Evolutionary conservation across 2,888 invertebrate genomes (phyloP).

Genomic region (Cataglyphis cursor): DNA sequence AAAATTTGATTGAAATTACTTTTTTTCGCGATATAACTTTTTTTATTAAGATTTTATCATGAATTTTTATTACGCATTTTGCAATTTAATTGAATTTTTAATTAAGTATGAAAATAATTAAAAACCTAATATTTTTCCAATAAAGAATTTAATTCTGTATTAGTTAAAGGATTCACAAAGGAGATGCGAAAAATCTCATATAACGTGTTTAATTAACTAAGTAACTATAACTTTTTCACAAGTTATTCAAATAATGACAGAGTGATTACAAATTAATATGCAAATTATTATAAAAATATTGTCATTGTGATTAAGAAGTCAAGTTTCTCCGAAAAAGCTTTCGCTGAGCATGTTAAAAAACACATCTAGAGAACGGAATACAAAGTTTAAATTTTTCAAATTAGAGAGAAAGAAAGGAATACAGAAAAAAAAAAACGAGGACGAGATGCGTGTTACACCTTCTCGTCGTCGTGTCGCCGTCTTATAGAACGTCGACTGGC

Average conservation of each 20-base stretch:
- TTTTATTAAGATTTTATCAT: background rate
- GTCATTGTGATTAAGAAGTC: background rate
- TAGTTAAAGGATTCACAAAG: background rate
- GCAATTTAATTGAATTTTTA: background rate
- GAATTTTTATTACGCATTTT: background rate
- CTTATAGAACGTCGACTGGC: slow-evolving; percentile 75
- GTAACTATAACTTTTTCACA: background rate
- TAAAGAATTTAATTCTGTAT: background rate
- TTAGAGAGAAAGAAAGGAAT: slow-evolving; percentile 11
- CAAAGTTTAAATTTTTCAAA: slow-evolving; percentile 67
- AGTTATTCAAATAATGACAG: background rate
- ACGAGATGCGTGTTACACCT: slow-evolving; percentile 51
- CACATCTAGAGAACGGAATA: background rate
- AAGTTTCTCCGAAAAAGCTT: background rate
- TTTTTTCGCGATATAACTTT: too few relatives aligned
- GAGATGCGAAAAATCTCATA: background rate
- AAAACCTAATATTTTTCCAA: background rate
- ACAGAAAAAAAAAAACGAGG: slow-evolving; percentile 60
- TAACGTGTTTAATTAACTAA: background rate
- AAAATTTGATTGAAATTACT: background rate
- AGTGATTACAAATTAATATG: background rate
- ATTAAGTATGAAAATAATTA: background rate
- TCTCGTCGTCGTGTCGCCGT: slow-evolving; percentile 64
- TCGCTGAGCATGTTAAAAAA: background rate
- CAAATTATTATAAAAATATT: background rate